Evolutionary conservation across 2,797 vertebrate species (phyloP).

Genomic region (Coilia nasus): DNA sequence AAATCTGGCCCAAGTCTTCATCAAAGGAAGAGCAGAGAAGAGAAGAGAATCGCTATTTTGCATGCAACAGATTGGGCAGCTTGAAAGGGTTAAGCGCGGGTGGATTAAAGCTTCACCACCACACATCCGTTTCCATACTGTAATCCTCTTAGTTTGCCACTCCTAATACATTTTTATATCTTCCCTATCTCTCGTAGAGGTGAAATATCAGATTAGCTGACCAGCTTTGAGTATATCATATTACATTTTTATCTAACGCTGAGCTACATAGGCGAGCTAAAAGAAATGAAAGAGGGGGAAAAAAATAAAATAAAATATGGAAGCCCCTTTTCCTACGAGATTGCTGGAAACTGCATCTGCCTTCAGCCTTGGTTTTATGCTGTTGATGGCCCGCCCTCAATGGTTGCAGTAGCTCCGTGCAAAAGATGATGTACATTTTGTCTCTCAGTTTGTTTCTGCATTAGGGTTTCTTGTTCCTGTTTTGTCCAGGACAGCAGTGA

Average conservation of each 20-base stretch:
- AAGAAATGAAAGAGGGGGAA: constrained; percentile 29
- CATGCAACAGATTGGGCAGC: constrained; percentile 65
- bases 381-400: background rate
- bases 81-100: constrained; percentile 77
- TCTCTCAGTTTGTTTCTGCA: constrained; percentile 51
- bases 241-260: constrained; percentile 78
- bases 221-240: constrained; percentile 80
- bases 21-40: constrained; percentile 57
- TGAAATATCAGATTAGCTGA: constrained; percentile 82
- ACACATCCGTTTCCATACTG: constrained; percentile 79
- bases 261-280: constrained; percentile 17
- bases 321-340: background rate
- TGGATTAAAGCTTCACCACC: constrained; percentile 72
- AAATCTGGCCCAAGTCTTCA: constrained; percentile 56
- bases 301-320: background rate
- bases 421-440: constrained; percentile 49
- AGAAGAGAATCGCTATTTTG: constrained; percentile 70
- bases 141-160: constrained; percentile 81
- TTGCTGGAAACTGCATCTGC: background rate
- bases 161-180: constrained; percentile 81
- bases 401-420: constrained; percentile 46
- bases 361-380: background rate
- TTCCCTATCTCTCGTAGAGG: constrained; percentile 76
- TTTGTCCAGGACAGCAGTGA: background rate
- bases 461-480: constrained; percentile 43